Conservation (phyloP, 2,113 vertebrate genomes). For the Phalacrocorax carbo region DNA sequence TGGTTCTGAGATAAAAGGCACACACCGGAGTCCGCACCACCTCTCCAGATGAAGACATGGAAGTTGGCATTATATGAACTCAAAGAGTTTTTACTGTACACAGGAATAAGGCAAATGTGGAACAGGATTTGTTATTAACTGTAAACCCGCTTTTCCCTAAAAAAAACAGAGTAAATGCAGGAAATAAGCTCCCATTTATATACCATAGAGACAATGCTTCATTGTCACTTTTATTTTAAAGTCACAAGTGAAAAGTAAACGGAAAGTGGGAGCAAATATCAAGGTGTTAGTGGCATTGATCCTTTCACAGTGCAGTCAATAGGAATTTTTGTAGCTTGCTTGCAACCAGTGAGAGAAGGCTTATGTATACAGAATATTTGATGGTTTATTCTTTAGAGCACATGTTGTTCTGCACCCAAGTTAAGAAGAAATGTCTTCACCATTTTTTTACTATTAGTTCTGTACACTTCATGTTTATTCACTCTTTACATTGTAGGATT, state of each 20-base stretch:
- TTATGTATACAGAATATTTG: not conserved
- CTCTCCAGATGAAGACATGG: conserved; percentile 32
- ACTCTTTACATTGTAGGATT: not conserved
- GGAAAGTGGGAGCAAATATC: conserved; percentile 44
- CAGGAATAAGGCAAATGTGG: conserved; percentile 57
- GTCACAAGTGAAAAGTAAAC: conserved; percentile 57
- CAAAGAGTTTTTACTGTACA: conserved; percentile 58
- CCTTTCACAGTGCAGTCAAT: not conserved
- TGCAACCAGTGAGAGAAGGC: not conserved
- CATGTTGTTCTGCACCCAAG: not conserved
- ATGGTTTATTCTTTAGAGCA: not conserved
- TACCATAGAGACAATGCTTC: conserved; percentile 18
- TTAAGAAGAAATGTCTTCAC: not conserved
- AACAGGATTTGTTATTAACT: conserved; percentile 58
- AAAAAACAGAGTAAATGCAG: conserved; percentile 53
- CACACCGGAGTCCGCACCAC: not conserved
- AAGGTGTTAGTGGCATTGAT: conserved; percentile 22
- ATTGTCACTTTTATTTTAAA: conserved; percentile 34
- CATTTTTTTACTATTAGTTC: not conserved
- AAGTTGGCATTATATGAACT: conserved; percentile 59
- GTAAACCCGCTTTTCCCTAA: conserved; percentile 54
- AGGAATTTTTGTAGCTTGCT: not conserved
- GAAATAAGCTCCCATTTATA: conserved; percentile 55
- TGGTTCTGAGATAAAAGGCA: not conserved
- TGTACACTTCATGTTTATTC: not conserved